Evolutionary conservation across 2,888 invertebrate species (phyloP).

Genomic region (Drosophila anomelani): DNA sequence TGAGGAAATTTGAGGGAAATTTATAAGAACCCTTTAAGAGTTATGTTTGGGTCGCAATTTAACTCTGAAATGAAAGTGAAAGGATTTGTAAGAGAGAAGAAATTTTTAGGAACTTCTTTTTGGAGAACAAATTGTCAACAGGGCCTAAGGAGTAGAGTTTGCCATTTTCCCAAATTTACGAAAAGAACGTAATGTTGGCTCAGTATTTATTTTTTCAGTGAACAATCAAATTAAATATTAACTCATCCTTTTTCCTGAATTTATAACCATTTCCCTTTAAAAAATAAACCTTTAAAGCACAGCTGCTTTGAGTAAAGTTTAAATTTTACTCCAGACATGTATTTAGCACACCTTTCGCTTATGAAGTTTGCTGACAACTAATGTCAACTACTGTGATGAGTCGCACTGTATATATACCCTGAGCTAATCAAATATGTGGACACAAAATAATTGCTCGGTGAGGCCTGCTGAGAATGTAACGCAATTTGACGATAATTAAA

Average conservation of each 20-base stretch:
- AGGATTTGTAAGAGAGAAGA: neutral
- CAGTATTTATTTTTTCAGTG: too few species aligned
- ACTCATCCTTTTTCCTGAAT: too few species aligned
- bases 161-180: too few species aligned
- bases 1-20: neutral
- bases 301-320: neutral
- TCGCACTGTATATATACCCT: constrained; percentile 16
- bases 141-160: too few species aligned
- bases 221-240: too few species aligned
- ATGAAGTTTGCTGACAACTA: neutral
- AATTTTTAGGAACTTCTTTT: too few species aligned
- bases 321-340: neutral
- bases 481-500: constrained; percentile 76
- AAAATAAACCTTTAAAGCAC: neutral
- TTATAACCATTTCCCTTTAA: too few species aligned
- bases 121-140: too few species aligned
- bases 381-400: constrained; percentile 1
- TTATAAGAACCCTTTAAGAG: too few species aligned
- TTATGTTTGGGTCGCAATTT: neutral
- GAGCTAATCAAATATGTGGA: constrained; percentile 36
- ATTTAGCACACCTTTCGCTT: neutral
- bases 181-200: too few species aligned
- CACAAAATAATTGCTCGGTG: constrained; percentile 33
- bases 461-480: constrained; percentile 66
- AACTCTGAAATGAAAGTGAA: neutral